phyloP scores from a whole-genome alignment of 2,888 invertebrate species.

The Galerucella calmariensis region DNA sequence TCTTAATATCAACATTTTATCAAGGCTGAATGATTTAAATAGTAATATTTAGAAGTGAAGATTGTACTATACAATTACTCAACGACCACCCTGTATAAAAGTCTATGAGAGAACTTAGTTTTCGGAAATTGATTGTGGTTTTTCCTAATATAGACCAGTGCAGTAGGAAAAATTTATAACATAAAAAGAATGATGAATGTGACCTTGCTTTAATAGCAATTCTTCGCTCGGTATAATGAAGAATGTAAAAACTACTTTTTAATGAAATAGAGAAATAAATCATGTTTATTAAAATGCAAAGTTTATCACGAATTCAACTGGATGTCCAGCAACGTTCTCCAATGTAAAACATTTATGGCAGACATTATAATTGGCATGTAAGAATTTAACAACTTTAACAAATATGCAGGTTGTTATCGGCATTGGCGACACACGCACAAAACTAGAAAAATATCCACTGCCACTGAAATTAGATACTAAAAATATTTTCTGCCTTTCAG shows the following conservation, averaged over 20 bases:
- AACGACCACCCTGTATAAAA: too few relatives aligned
- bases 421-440: constrained; percentile 46
- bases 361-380: constrained; percentile 40
- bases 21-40: too few relatives aligned
- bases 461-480: constrained; percentile 41
- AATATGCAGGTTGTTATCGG: constrained; percentile 45
- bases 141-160: too few relatives aligned
- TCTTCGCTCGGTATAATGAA: too few relatives aligned
- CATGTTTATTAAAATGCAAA: constrained; percentile 15
- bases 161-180: too few relatives aligned
- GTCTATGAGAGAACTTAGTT: too few relatives aligned
- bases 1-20: too few relatives aligned
- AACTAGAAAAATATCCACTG: constrained; percentile 44
- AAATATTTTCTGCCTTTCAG: constrained; percentile 4
- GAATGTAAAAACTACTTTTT: background rate
- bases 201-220: too few relatives aligned
- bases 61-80: too few relatives aligned
- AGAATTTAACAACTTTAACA: constrained; percentile 35
- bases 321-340: constrained; percentile 7
- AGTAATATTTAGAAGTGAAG: too few relatives aligned
- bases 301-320: constrained; percentile 2
- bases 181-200: too few relatives aligned
- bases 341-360: constrained; percentile 36
- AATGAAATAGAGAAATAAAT: constrained; percentile 7
- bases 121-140: too few relatives aligned